Conservation (phyloP, 2,113 vertebrate genomes). For the Aldabrachelys gigantea region DNA sequence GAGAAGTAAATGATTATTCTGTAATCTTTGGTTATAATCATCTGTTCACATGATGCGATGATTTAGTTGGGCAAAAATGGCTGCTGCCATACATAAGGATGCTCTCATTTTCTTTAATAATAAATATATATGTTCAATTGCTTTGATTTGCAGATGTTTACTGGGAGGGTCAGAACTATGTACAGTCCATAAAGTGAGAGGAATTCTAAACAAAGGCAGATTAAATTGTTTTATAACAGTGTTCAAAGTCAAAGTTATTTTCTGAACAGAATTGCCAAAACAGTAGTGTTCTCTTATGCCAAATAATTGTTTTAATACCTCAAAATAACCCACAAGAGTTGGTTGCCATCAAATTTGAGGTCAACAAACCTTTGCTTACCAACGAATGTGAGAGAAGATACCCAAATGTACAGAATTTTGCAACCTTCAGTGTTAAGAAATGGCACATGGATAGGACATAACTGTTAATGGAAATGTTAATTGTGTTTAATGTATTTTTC, state of each 20-base stretch:
- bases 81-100: not conserved
- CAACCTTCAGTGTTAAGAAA: not conserved
- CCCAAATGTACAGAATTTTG: not conserved
- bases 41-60: not conserved
- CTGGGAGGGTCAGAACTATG: not conserved
- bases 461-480: not conserved
- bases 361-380: not conserved
- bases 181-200: not conserved
- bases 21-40: not conserved
- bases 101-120: not conserved
- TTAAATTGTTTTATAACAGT: not conserved
- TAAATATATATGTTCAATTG: not conserved
- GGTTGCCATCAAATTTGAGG: not conserved
- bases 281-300: not conserved
- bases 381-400: not conserved
- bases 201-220: not conserved
- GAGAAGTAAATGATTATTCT: not conserved
- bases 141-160: not conserved
- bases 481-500: not conserved
- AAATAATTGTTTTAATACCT: not conserved
- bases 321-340: not conserved
- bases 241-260: not conserved
- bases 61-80: not conserved
- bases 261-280: not conserved
- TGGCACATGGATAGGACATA: not conserved